Conservation (phyloP, 1,140 invertebrate genomes). For the Chelonus insularis region DNA sequence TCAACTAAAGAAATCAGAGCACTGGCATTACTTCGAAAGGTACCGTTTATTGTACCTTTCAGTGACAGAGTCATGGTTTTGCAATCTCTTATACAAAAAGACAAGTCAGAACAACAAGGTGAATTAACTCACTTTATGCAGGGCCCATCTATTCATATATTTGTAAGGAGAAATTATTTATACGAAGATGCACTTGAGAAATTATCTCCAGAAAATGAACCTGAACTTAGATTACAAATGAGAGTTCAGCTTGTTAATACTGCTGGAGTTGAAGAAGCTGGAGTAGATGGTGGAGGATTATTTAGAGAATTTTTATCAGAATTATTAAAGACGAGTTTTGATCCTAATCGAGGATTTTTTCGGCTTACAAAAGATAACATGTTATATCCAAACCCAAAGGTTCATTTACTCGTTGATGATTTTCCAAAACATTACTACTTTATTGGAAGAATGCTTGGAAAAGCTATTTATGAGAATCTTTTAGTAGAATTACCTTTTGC, state of each 20-base stretch:
- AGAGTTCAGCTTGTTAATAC: slow-evolving; percentile 88
- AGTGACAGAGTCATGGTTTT: slow-evolving; percentile 85
- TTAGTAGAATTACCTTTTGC: slow-evolving; percentile 92
- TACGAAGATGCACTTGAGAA: slow-evolving; percentile 98
- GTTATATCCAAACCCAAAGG: slow-evolving; percentile 94
- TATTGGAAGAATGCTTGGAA: slow-evolving; percentile 92
- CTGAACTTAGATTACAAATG: slow-evolving; percentile 82
- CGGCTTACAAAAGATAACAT: slow-evolving; percentile 88
- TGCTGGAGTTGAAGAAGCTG: slow-evolving; percentile 89
- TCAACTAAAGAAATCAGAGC: slow-evolving; percentile 87
- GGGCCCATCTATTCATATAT: slow-evolving; percentile 76
- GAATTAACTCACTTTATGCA: slow-evolving; percentile 73
- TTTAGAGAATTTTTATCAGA: slow-evolving; percentile 91
- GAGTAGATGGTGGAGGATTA: slow-evolving; percentile 94
- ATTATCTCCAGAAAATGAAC: slow-evolving; percentile 87
- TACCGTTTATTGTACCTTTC: slow-evolving; percentile 93
- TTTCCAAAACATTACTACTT: slow-evolving; percentile 93
- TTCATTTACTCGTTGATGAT: slow-evolving; percentile 79
- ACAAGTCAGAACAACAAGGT: slow-evolving; percentile 75
- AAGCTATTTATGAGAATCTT: slow-evolving; percentile 94
- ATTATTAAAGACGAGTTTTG: slow-evolving; percentile 91
- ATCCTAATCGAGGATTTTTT: slow-evolving; percentile 96
- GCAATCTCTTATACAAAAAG: slow-evolving; percentile 72
- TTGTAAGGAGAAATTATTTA: slow-evolving; percentile 85
- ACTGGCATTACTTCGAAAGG: slow-evolving; percentile 83